Conservation (phyloP, 2,888 invertebrate species). For the Macrosiphum euphorbiae region DNA sequence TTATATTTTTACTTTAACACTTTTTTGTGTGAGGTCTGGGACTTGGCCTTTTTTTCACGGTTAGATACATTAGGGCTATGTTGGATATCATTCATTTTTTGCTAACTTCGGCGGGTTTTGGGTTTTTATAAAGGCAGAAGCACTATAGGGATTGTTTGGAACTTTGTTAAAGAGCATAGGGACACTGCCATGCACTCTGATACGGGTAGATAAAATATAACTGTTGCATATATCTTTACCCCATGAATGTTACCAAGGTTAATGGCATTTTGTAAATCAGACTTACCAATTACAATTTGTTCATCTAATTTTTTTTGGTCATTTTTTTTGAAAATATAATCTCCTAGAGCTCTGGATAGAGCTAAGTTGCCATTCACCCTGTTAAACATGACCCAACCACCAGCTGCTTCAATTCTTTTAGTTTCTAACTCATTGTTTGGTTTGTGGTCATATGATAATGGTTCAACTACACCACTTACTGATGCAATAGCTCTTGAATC, state of each 20-base stretch:
- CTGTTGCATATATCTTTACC: background rate
- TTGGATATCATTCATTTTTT: too few relatives aligned
- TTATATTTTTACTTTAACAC: too few relatives aligned
- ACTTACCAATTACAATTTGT: slow-evolving; percentile 95
- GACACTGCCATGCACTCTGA: background rate
- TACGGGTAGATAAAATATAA: background rate
- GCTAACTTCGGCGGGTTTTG: too few relatives aligned
- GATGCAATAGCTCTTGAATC: slow-evolving; percentile 96
- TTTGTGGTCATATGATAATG: slow-evolving; percentile 93
- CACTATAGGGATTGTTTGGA: too few relatives aligned
- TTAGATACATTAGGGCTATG: too few relatives aligned
- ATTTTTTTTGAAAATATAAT: slow-evolving; percentile 96
- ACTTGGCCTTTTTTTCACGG: too few relatives aligned
- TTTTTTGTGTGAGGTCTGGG: too few relatives aligned
- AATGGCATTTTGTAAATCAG: background rate
- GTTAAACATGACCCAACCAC: slow-evolving; percentile 97
- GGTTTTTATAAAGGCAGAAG: too few relatives aligned
- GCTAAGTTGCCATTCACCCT: slow-evolving; percentile 99
- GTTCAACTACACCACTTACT: slow-evolving; percentile 82
- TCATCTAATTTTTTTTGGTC: slow-evolving; percentile 87
- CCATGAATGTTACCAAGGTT: background rate
- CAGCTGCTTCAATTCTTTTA: slow-evolving; percentile 91
- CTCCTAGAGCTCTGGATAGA: slow-evolving; percentile 94
- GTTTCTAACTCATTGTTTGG: slow-evolving; percentile 91
- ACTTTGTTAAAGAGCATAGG: too few relatives aligned